Evolutionary conservation across 1,140 invertebrate species (phyloP), one percentile per base, ranked within the genome.

Genomic region (Stegodyphus dumicola): DNA sequence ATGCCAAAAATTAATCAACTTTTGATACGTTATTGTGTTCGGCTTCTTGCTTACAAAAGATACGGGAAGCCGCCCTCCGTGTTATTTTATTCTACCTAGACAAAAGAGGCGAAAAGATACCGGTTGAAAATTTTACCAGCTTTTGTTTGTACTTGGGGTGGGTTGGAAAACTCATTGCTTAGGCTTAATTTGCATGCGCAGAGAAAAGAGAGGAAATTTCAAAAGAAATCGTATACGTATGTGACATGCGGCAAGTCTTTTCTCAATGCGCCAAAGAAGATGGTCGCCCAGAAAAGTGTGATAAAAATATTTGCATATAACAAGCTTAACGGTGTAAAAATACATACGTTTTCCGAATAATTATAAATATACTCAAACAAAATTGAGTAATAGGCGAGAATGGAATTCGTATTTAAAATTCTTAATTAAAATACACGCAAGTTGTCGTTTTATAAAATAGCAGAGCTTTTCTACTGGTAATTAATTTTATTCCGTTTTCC

Each of bases 1-100:
- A 60, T 60, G 56, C 56, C 56, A 60, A 60, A 60, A 60, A 60
- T 60, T 60, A 60, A 60, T 60, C 56, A 60, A 60, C 56, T 60
- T 60, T 60, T 60, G 56, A 60, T 60, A 60, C 56, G 56, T 60
- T 60, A 60, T 60, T 60, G 56, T 60, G 56, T 60, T 60, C 56
- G 56, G 33, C 33, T 33, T 33, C 33, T 33, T 33, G 33, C 33
- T 33, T 33, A 33, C 33, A 33, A 33, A 33, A 33, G 33, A 60
- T 60, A 60, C 56, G 15, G 9, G 15, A 60, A 60, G 56, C 56
- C 56, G 56, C 9, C 56, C 4, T 33, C 9, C 9, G 56, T 11
- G 15, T 15, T 60, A 60, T 60, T 60, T 60, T 60, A 60, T 60
- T 60, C 56, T 1, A 15, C 56, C 56, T 60, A 60, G 15, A 60